Percentiles rank a stretch among this genome's conserved stretches.
phyloP scores from a whole-genome alignment of 37 sponge, comb jelly and placozoan species.

The Ianthella basta region DNA sequence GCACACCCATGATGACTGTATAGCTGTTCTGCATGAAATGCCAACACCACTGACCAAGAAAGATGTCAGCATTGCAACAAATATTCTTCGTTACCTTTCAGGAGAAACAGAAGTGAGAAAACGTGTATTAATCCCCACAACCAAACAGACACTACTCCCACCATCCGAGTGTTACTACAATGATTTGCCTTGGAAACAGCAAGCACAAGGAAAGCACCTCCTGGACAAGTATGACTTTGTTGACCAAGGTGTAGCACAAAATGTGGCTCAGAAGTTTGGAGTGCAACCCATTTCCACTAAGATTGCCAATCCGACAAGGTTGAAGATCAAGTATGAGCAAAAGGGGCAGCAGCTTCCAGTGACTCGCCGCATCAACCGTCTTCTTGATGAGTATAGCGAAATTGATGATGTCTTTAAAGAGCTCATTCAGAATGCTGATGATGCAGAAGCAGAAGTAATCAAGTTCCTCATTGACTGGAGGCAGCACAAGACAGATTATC shows the following conservation, averaged over 20 bases:
- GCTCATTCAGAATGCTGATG: conserved; percentile 91
- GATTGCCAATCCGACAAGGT: conserved; percentile 56
- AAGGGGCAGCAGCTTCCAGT: conserved; percentile 49
- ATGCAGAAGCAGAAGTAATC: conserved; percentile 76
- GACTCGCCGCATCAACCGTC: conserved; percentile 56
- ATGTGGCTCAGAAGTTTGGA: conserved; percentile 48
- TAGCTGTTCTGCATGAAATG: conserved; percentile 19
- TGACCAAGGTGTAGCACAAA: conserved; percentile 14
- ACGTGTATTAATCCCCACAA: conserved; percentile 41
- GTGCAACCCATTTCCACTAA: conserved; percentile 50
- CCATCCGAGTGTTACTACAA: conserved; percentile 50
- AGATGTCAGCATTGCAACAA: too few species aligned
- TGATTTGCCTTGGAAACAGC: conserved; percentile 46
- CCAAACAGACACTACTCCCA: conserved; percentile 4
- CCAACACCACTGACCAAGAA: not conserved
- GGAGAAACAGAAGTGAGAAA: too few species aligned
- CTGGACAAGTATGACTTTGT: conserved; percentile 41
- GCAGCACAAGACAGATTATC: conserved; percentile 36
- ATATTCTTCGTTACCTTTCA: conserved; percentile 9
- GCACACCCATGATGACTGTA: not conserved
- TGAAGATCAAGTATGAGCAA: conserved; percentile 34
- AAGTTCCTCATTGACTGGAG: conserved; percentile 82
- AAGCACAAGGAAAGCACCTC: not conserved
- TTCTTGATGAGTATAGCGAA: conserved; percentile 63
- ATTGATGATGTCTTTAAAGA: conserved; percentile 83